A percentile compares a stretch with the other conserved stretches of the same genome.
Conservation (phyloP, 2,797 vertebrate species). For the Coregonus suidteri region DNA sequence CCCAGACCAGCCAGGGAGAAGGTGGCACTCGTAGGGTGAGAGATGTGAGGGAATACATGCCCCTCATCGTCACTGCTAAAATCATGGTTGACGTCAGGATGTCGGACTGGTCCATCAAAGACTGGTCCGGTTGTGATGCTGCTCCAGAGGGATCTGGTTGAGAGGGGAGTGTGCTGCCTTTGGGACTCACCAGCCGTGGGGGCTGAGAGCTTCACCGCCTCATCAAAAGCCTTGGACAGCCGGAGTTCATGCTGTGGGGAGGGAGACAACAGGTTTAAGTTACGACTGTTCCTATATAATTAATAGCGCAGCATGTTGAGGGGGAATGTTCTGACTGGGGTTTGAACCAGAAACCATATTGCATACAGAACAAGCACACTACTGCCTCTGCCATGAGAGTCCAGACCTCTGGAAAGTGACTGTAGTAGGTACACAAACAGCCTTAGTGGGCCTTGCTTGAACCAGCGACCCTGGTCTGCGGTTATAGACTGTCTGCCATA, state of each 20-base stretch:
- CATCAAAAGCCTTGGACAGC: conserved; percentile 68
- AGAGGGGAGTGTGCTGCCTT: neutral
- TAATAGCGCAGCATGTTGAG: neutral
- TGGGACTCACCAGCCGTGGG: neutral
- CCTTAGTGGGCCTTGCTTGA: neutral
- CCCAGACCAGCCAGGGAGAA: neutral
- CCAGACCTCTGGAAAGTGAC: neutral
- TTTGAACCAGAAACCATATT: neutral
- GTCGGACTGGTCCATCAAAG: neutral
- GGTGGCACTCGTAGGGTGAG: neutral
- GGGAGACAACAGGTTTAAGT: neutral
- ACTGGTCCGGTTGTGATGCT: neutral
- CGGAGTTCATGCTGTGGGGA: conserved; percentile 60
- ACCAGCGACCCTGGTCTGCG: neutral
- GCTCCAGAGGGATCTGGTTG: neutral
- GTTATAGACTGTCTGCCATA: neutral
- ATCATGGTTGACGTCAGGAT: neutral
- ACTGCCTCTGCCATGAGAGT: neutral
- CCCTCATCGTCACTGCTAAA: conserved; percentile 16
- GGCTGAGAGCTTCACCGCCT: conserved; percentile 63
- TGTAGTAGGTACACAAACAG: neutral
- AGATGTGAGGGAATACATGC: conserved; percentile 14
- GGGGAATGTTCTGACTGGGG: neutral
- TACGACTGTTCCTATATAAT: neutral
- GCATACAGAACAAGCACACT: neutral